These are phyloP conservation scores for Thalassarche chlororhynchos DNA, from an alignment of 2,113 vertebrate species.

Conservation along the genomic window DNA sequence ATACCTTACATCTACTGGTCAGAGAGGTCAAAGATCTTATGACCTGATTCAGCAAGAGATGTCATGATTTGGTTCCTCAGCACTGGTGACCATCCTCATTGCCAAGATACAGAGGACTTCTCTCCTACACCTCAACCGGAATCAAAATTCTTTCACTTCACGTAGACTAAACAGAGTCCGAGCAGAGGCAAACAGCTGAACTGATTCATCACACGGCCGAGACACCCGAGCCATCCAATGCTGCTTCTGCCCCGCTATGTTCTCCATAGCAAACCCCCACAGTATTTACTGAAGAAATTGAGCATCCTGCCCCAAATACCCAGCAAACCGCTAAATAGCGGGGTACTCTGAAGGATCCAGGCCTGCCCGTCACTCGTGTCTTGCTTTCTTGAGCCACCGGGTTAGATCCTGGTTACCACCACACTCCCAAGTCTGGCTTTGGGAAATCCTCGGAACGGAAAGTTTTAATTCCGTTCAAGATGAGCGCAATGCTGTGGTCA, in stretches of 20 bases:
- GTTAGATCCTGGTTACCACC: too few species aligned
- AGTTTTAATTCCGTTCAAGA: background rate
- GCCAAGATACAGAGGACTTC: background rate
- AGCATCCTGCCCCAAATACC: background rate
- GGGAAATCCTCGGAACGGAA: background rate
- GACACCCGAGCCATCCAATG: background rate
- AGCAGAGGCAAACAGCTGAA: background rate
- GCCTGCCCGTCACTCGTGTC: background rate
- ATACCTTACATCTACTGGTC: background rate
- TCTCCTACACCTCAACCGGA: background rate
- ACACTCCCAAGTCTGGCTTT: background rate
- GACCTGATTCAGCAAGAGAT: background rate
- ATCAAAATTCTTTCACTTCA: background rate
- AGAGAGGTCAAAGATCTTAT: background rate
- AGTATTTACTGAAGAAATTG: background rate
- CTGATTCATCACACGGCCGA: background rate
- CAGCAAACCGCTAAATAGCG: rapidly evolving
- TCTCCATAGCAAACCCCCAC: background rate
- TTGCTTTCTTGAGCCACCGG: background rate
- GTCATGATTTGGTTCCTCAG: background rate
- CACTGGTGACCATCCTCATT: too few species aligned
- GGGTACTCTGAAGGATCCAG: background rate
- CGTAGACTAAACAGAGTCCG: rapidly evolving
- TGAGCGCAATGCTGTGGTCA: background rate
- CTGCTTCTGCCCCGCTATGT: background rate